A percentile compares a stretch with the other conserved stretches of the same genome.
Evolutionary conservation across 2,888 invertebrate species (phyloP).

Genomic region (Cantharis lateralis): DNA sequence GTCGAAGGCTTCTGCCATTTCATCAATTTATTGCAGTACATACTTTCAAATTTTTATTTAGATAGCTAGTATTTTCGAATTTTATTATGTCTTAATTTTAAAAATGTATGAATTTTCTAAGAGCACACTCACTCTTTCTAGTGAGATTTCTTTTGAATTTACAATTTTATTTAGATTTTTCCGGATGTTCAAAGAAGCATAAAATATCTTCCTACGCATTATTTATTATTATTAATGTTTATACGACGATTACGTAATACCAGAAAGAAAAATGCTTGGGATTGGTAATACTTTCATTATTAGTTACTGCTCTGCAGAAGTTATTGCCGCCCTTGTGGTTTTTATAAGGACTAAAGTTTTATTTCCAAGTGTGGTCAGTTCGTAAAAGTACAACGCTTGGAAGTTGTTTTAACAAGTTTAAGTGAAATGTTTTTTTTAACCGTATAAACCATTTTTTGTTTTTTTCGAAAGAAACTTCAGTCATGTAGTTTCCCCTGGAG

Average conservation of each 20-base stretch:
- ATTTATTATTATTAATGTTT: background rate
- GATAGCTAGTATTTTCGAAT: too few species aligned
- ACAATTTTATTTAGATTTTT: too few species aligned
- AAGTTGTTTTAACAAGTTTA: background rate
- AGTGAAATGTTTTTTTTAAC: background rate
- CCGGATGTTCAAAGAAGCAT: too few species aligned
- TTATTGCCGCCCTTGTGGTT: background rate
- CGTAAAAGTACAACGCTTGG: background rate
- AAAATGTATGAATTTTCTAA: too few species aligned
- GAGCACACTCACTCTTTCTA: too few species aligned
- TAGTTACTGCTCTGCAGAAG: background rate
- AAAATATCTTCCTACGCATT: too few species aligned
- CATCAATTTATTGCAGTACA: too few species aligned
- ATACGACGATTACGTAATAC: background rate
- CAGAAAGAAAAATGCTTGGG: background rate
- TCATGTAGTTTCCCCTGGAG: background rate
- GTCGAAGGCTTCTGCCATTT: too few species aligned
- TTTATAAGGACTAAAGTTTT: background rate
- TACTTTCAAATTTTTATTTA: too few species aligned
- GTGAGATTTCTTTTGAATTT: too few species aligned
- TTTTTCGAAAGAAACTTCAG: background rate
- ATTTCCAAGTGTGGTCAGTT: conserved; percentile 1
- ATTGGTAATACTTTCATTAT: background rate
- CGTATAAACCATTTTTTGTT: background rate
- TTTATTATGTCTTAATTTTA: too few species aligned